phyloP scores from a whole-genome alignment of 2,797 vertebrate genomes.

The Microcaecilia unicolor region DNA sequence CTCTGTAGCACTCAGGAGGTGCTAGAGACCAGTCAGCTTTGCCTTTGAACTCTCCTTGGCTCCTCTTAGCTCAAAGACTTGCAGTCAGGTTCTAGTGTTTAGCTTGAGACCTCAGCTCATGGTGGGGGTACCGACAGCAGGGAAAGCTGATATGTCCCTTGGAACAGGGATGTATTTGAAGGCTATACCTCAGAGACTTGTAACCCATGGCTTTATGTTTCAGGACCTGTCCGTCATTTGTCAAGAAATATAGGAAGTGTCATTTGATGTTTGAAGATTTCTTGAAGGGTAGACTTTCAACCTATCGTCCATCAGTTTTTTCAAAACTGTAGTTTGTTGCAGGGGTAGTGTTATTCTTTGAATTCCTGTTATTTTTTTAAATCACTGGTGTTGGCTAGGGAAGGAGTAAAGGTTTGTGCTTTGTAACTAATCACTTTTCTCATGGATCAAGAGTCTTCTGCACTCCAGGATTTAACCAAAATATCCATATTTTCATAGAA shows the following conservation, averaged over 20 bases:
- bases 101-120: slow-evolving; percentile 54
- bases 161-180: slow-evolving; percentile 61
- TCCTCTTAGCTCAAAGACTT: slow-evolving; percentile 61
- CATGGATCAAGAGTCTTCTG: too few relatives aligned
- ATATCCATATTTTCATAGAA: too few relatives aligned
- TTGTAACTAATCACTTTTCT: too few relatives aligned
- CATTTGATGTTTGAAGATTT: slow-evolving; percentile 2
- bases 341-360: too few relatives aligned
- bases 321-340: too few relatives aligned
- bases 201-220: slow-evolving; percentile 63
- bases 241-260: slow-evolving; percentile 38
- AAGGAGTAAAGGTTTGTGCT: too few relatives aligned
- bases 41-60: slow-evolving; percentile 62
- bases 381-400: too few relatives aligned
- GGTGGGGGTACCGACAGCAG: slow-evolving; percentile 47
- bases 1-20: slow-evolving; percentile 49
- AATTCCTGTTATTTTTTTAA: too few relatives aligned
- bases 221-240: slow-evolving; percentile 59
- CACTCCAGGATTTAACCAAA: too few relatives aligned
- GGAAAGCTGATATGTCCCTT: slow-evolving; percentile 59
- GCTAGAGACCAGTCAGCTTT: slow-evolving; percentile 55
- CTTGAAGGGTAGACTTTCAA: too few relatives aligned
- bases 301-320: too few relatives aligned
- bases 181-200: slow-evolving; percentile 48
- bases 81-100: slow-evolving; percentile 49